Evolutionary conservation across 30 jellyfish, hydroid and myxozoan species (phyloP).

Genomic region (Mastigias papua): DNA sequence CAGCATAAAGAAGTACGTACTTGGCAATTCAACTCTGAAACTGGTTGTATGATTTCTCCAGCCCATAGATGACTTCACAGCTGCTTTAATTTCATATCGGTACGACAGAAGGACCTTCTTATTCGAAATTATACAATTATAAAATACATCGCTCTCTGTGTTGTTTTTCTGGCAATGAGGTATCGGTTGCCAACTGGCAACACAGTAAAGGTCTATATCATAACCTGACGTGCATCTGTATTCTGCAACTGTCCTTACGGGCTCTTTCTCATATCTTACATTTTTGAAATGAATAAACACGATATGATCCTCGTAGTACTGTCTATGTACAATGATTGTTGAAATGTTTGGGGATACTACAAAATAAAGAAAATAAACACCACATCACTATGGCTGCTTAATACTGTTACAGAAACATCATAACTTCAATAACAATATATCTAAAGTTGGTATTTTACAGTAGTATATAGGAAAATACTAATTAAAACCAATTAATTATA

Average conservation of each 20-base stretch:
- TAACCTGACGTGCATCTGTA: conserved; percentile 10
- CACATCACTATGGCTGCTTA: neutral
- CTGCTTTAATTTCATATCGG: conserved; percentile 27
- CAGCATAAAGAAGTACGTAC: neutral
- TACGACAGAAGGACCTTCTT: conserved; percentile 4
- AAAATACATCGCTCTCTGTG: neutral
- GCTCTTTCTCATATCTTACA: neutral
- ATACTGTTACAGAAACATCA: neutral
- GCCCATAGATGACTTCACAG: conserved; percentile 10
- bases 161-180: conserved; percentile 22
- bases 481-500: too few relatives aligned
- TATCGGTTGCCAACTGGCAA: conserved; percentile 30
- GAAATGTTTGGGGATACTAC: conserved; percentile 4
- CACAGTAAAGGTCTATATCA: conserved; percentile 11
- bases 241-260: neutral
- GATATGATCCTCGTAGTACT: conserved; percentile 43
- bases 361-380: neutral
- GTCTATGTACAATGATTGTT: conserved; percentile 26
- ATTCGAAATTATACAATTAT: conserved; percentile 8
- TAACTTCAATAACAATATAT: too few relatives aligned
- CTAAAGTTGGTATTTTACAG: too few relatives aligned
- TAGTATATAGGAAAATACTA: too few relatives aligned
- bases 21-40: conserved; percentile 13
- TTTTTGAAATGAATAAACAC: conserved; percentile 32
- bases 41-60: conserved; percentile 20